These are phyloP conservation scores for Drosophila maculinotata DNA, from an alignment of 2,888 invertebrate species.

Conservation along the genomic window DNA sequence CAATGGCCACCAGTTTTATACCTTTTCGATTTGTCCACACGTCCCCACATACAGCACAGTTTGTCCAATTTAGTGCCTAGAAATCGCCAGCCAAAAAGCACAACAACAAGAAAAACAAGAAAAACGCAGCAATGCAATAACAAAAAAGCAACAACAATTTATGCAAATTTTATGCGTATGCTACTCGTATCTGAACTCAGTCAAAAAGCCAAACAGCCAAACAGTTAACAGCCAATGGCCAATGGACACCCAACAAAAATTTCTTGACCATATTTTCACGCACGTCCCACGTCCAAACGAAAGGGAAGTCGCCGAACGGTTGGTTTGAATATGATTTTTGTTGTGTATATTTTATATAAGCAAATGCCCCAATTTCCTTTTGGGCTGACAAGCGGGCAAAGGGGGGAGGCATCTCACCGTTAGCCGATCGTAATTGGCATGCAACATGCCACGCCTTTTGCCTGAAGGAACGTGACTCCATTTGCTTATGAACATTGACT, in stretches of 20 bases:
- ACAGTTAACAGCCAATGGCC: conserved; percentile 13
- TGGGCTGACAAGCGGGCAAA: conserved; percentile 12
- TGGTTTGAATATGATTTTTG: conserved; percentile 69
- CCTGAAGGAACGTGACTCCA: conserved; percentile 62
- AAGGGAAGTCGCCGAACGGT: conserved; percentile 78
- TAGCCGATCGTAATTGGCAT: conserved; percentile 73
- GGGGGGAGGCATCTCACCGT: conserved; percentile 46
- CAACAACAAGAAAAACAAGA: too few relatives aligned
- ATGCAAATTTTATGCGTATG: conserved; percentile 76
- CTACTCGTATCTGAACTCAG: conserved; percentile 23
- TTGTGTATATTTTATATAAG: conserved; percentile 74
- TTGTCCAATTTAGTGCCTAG: conserved; percentile 75
- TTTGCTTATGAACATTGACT: conserved; percentile 41
- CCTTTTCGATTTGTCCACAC: conserved; percentile 62
- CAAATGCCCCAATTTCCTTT: conserved; percentile 72
- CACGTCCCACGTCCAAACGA: conserved; percentile 75
- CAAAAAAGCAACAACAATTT: conserved; percentile 59
- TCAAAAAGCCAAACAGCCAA: neutral
- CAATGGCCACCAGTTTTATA: conserved; percentile 83
- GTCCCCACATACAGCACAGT: conserved; percentile 28
- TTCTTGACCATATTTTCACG: conserved; percentile 78
- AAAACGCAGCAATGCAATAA: conserved; percentile 55
- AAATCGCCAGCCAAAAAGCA: conserved; percentile 60
- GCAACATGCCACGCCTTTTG: conserved; percentile 52
- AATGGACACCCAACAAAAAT: conserved; percentile 49